Evolutionary conservation across 2,113 vertebrate genomes (phyloP).

Genomic region (Thamnophis sirtalis): DNA sequence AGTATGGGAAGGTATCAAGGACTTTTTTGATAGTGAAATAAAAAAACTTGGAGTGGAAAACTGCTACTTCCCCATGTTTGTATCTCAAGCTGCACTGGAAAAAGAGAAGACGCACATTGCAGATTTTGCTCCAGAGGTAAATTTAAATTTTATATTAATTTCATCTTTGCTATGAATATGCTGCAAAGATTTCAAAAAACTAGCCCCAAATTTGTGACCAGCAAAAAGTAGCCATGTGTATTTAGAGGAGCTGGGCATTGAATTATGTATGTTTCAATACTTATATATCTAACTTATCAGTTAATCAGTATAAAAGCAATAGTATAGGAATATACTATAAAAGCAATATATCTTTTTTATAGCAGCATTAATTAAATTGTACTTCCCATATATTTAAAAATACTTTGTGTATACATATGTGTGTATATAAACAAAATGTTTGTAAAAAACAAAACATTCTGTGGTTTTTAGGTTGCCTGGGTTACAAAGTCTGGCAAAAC

Average conservation of each 20-base stretch:
- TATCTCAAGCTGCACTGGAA: constrained; percentile 92
- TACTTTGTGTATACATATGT: neutral
- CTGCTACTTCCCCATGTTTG: constrained; percentile 99
- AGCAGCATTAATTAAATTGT: neutral
- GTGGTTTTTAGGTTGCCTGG: constrained; percentile 86
- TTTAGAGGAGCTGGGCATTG: neutral
- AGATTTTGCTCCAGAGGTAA: constrained; percentile 96
- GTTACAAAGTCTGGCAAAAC: constrained; percentile 97
- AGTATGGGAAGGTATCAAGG: constrained; percentile 92
- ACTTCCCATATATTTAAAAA: neutral
- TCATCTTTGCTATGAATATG: neutral
- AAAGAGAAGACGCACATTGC: constrained; percentile 91
- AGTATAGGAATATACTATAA: neutral
- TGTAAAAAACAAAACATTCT: neutral
- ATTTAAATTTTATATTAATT: neutral
- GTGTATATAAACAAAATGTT: neutral
- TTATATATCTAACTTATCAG: neutral
- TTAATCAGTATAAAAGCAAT: neutral
- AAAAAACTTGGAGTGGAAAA: constrained; percentile 97
- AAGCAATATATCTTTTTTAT: neutral
- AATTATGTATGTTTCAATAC: neutral
- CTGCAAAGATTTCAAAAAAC: neutral
- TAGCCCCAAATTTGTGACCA: neutral
- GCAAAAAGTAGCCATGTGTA: neutral
- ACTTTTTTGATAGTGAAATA: constrained; percentile 91